Conservation (phyloP, 2,888 invertebrate genomes). For the Drosophila imparisetae region DNA sequence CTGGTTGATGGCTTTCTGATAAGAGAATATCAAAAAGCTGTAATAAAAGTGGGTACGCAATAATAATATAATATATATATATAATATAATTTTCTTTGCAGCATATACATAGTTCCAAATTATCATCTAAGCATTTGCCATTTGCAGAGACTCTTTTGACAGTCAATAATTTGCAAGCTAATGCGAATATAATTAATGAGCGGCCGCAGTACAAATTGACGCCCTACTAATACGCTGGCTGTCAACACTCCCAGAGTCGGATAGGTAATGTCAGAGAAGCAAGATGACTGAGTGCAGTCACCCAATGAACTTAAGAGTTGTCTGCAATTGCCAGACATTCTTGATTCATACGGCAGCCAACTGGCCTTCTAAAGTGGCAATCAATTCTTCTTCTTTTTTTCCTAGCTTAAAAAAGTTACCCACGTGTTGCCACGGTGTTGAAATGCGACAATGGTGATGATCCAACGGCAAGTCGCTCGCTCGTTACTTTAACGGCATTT, state of each 20-base stretch:
- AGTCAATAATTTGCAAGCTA: slow-evolving; percentile 38
- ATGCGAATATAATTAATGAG: slow-evolving; percentile 70
- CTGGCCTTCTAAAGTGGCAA: slow-evolving; percentile 76
- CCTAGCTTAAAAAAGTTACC: slow-evolving; percentile 17
- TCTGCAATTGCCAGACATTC: slow-evolving; percentile 65
- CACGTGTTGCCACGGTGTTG: slow-evolving; percentile 55
- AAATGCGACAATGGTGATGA: slow-evolving; percentile 60
- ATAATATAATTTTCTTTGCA: not conserved
- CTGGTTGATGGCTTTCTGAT: not conserved
- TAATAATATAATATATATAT: too few relatives aligned
- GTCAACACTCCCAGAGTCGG: slow-evolving; percentile 47
- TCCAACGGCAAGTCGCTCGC: slow-evolving; percentile 62
- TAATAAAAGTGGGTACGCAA: not conserved
- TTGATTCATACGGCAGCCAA: slow-evolving; percentile 64
- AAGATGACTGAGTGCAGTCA: slow-evolving; percentile 32
- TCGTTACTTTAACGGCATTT: slow-evolving; percentile 77
- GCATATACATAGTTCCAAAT: not conserved
- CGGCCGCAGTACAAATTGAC: slow-evolving; percentile 52
- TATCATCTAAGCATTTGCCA: not conserved
- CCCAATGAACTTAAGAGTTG: slow-evolving; percentile 41
- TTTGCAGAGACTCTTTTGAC: not conserved
- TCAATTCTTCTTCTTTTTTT: slow-evolving; percentile 58
- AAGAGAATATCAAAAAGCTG: not conserved
- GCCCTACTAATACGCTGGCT: slow-evolving; percentile 56
- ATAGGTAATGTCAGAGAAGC: slow-evolving; percentile 58